A percentile compares a stretch with the other conserved stretches of the same genome.
phyloP scores from a whole-genome alignment of 2,888 invertebrate species.

The Dolichomitus sp. region DNA sequence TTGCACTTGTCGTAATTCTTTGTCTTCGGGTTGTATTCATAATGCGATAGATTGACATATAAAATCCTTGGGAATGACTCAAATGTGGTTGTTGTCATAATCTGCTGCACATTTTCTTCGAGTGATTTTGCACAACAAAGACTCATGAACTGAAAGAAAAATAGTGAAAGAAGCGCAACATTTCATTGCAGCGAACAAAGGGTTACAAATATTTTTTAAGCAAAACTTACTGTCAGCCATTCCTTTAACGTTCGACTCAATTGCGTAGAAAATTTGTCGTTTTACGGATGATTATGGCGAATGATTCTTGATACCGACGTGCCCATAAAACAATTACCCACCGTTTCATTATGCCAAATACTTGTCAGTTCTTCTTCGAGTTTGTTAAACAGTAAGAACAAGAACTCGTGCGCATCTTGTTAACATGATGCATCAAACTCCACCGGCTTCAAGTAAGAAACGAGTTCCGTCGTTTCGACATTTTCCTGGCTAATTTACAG shows the following conservation, averaged over 20 bases:
- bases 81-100: slow-evolving; percentile 12
- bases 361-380: slow-evolving; percentile 16
- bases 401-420: slow-evolving; percentile 27
- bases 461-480: slow-evolving; percentile 17
- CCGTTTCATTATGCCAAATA: slow-evolving; percentile 6
- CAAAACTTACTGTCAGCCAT: slow-evolving; percentile 17
- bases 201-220: not conserved
- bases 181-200: slow-evolving; percentile 15
- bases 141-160: slow-evolving; percentile 21
- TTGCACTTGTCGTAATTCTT: slow-evolving; percentile 23
- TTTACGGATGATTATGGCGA: slow-evolving; percentile 8
- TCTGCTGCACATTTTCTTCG: not conserved
- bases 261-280: slow-evolving; percentile 14
- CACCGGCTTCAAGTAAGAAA: slow-evolving; percentile 12
- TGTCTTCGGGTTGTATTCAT: slow-evolving; percentile 6
- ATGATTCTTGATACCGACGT: slow-evolving; percentile 18
- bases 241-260: slow-evolving; percentile 20
- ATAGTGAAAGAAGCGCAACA: too few species aligned
- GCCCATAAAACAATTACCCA: slow-evolving; percentile 15
- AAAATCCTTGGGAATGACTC: slow-evolving; percentile 18
- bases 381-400: slow-evolving; percentile 16
- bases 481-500: slow-evolving; percentile 1
- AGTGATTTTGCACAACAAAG: slow-evolving; percentile 14
- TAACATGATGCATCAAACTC: slow-evolving; percentile 2
- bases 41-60: slow-evolving; percentile 14